phyloP scores from a whole-genome alignment of 1,140 invertebrate species.

The Diorhabda elongata region DNA sequence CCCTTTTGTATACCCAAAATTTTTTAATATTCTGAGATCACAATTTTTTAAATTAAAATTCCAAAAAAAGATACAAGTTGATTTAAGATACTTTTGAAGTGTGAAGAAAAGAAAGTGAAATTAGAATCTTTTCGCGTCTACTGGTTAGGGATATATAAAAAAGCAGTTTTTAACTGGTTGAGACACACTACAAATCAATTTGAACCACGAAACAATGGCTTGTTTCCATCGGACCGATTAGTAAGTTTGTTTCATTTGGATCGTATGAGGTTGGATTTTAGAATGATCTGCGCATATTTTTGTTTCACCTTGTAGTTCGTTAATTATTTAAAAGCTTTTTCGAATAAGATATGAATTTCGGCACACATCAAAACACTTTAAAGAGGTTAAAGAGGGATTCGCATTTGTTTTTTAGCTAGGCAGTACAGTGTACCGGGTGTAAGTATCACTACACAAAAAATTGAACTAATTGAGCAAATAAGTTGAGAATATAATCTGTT shows the following conservation, averaged over 20 bases:
- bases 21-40: too few relatives aligned
- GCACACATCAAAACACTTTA: not conserved
- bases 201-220: conserved; percentile 6
- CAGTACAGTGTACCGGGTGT: too few relatives aligned
- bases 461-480: too few relatives aligned
- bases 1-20: too few relatives aligned
- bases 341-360: not conserved
- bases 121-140: too few relatives aligned
- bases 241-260: conserved; percentile 2
- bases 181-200: conserved; percentile 8
- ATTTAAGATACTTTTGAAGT: too few relatives aligned
- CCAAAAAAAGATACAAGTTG: too few relatives aligned
- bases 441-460: too few relatives aligned
- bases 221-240: not conserved
- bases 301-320: conserved; percentile 7
- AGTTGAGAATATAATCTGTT: too few relatives aligned
- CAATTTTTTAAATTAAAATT: too few relatives aligned
- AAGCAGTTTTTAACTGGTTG: not conserved
- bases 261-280: not conserved
- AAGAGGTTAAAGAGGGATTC: not conserved
- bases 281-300: conserved; percentile 3
- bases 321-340: conserved; percentile 9
- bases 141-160: not conserved
- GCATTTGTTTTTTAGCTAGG: not conserved
- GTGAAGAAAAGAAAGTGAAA: too few relatives aligned